Conservation (phyloP, 2,888 invertebrate genomes). For the Mimas tiliae region DNA sequence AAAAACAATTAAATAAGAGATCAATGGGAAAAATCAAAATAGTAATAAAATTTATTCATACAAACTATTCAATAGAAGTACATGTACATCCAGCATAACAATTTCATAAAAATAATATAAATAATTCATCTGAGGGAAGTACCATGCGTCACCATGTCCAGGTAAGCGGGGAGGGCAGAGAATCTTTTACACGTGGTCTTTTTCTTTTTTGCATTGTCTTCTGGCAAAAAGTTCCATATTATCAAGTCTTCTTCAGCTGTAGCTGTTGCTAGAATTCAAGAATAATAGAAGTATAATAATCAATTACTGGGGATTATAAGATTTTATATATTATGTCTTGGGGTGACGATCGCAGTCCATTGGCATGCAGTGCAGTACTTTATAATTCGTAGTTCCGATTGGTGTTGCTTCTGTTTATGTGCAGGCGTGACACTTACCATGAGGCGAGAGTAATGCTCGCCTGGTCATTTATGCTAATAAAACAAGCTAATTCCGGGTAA, state of each 20-base stretch:
- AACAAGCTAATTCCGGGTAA: too few relatives aligned
- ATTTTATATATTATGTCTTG: too few relatives aligned
- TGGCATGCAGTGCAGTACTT: too few relatives aligned
- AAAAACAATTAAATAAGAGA: too few relatives aligned
- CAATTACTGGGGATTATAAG: too few relatives aligned
- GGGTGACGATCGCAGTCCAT: too few relatives aligned
- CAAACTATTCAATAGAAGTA: slow-evolving; percentile 16
- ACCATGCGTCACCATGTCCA: slow-evolving; percentile 59
- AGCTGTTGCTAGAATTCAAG: slow-evolving; percentile 66
- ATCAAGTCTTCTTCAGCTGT: slow-evolving; percentile 75
- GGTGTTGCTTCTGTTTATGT: too few relatives aligned
- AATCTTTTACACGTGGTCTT: slow-evolving; percentile 48
- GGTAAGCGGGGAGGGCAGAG: slow-evolving; percentile 60
- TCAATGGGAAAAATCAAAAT: neutral
- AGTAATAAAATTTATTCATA: slow-evolving; percentile 19
- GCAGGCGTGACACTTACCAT: too few relatives aligned
- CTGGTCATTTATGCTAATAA: too few relatives aligned
- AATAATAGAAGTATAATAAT: neutral
- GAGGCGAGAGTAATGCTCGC: too few relatives aligned
- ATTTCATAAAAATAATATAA: slow-evolving; percentile 18
- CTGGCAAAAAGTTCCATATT: slow-evolving; percentile 80
- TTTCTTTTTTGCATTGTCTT: slow-evolving; percentile 55
- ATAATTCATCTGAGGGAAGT: slow-evolving; percentile 51
- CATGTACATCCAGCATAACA: slow-evolving; percentile 34
- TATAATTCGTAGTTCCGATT: too few relatives aligned